Base-by-base conservation (phyloP, 2,888 invertebrate genomes). In the Cephus runcator region DNA sequence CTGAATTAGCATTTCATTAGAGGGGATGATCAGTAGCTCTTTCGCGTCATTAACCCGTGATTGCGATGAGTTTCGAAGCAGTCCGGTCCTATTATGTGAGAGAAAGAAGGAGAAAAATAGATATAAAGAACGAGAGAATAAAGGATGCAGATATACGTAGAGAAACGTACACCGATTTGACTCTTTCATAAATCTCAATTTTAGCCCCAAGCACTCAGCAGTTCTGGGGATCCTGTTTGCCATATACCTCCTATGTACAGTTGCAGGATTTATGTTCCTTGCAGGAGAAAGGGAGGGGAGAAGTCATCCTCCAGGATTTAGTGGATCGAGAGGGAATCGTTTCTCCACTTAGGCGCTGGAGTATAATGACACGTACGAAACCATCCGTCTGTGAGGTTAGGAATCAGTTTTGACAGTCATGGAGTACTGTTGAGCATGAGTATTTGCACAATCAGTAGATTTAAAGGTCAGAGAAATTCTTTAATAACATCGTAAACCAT, bases 161-260 rank as follows among this genome's bases (percentile, higher is more conserved):
- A 56, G 40, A 56, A 9, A 56, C 40, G 40, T 56, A 23, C 40
- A 56, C 23, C 23, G 15, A 15, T 23, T 56, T 56, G 40, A 56
- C 40, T 56, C 36, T 73, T 34, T 56, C 76, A 79, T 79, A 79
- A 79, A 79, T 79, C 76, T 76, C 79, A 79, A 79, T 79, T 78
- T 76, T 69, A 69, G 76, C 79, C 76, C 73, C 31, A 76, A 69
- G 76, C 73, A 12, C 69, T 75, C 75, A 71, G 31, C 71, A 15
- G 34, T 31, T 31, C 71, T 56, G 23, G 40, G 40, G 40, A 9
- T 56, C 15, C 40, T 56, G 40, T 15, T 6, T 23, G 6, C 40
- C 15, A 40, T 40, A 40, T 40, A 40, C 40, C 40, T 23, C 40
- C 40, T 23, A 23, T 15, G 40, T 56, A 56, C 40, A 56, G 40